Percentiles rank a stretch among this genome's conserved stretches.
Conservation (phyloP, 2,797 vertebrate genomes). For the Tragelaphus oryx region DNA sequence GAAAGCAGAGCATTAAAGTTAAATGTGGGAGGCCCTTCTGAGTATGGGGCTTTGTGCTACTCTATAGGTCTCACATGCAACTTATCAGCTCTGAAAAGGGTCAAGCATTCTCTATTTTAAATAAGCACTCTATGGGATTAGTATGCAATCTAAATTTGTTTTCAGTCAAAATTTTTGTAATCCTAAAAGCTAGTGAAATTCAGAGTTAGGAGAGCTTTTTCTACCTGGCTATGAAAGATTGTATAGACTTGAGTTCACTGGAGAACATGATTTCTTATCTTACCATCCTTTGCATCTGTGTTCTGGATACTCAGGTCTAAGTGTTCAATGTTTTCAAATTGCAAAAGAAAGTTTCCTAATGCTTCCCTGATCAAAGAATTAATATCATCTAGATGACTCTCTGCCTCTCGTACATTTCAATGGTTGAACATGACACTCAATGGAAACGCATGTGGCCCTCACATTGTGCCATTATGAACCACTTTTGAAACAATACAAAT, state of each 20-base stretch:
- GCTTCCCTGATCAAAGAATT: background rate
- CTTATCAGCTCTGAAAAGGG: background rate
- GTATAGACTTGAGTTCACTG: background rate
- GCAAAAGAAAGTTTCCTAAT: background rate
- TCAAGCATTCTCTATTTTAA: background rate
- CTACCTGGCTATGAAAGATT: background rate
- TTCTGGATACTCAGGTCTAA: background rate
- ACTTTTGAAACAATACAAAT: background rate
- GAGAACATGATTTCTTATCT: background rate
- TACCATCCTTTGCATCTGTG: background rate
- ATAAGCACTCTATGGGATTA: background rate
- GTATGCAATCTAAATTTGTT: background rate
- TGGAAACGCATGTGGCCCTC: background rate
- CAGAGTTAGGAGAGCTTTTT: background rate
- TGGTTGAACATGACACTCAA: background rate
- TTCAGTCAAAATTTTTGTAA: background rate
- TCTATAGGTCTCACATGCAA: background rate
- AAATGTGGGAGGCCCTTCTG: background rate
- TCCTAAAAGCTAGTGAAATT: background rate
- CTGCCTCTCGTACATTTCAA: background rate
- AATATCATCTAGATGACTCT: background rate
- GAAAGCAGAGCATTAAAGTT: background rate
- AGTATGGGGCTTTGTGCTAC: no score
- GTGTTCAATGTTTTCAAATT: background rate
- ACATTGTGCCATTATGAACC: background rate